Percentiles rank a stretch among this genome's conserved stretches.
Conservation (phyloP, 2,797 vertebrate species). For the Mormyrus hasselquistii region DNA sequence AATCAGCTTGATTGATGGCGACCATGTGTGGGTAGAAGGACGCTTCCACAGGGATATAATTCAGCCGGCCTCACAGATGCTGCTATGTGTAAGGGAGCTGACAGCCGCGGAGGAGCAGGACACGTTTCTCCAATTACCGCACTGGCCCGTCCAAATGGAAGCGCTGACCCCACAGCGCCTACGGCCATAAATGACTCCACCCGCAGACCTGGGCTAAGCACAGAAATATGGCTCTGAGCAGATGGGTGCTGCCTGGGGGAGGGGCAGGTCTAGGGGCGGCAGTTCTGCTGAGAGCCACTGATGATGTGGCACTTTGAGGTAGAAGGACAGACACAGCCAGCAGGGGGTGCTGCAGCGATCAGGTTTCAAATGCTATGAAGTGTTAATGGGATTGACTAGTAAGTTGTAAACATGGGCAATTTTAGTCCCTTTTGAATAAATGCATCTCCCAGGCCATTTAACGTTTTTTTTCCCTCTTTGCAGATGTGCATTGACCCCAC, state of each 20-base stretch:
- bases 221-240: constrained; percentile 44
- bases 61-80: neutral
- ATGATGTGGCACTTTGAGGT: neutral
- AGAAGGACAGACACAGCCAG: neutral
- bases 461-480: constrained; percentile 28
- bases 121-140: constrained; percentile 1
- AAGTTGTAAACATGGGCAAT: neutral
- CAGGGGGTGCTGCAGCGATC: neutral
- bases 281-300: constrained; percentile 19
- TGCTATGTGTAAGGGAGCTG: neutral
- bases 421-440: neutral
- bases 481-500: constrained; percentile 99
- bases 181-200: constrained; percentile 60
- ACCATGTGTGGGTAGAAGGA: neutral
- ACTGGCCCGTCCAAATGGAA: constrained; percentile 55
- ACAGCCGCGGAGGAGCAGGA: neutral
- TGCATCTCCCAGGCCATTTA: neutral
- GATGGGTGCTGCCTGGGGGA: constrained; percentile 48
- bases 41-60: neutral
- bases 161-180: constrained; percentile 52
- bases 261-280: constrained; percentile 21
- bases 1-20: neutral
- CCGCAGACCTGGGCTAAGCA: constrained; percentile 50
- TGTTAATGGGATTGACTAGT: neutral
- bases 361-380: neutral